Base-by-base conservation (phyloP, 2,797 vertebrate genomes). In the Chromobotia macracanthus region DNA sequence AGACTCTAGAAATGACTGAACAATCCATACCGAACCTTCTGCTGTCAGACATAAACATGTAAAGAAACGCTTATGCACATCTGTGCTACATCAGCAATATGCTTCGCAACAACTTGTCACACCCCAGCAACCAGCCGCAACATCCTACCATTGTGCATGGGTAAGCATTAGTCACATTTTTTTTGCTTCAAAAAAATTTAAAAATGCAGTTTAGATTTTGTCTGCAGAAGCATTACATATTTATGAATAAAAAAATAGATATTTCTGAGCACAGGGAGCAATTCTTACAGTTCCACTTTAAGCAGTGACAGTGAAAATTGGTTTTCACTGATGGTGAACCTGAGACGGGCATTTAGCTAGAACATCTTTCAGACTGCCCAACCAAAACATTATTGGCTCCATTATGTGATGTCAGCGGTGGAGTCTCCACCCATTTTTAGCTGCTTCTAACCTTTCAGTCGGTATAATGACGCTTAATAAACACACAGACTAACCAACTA, bases 311-410 rank as follows among this genome's bases (percentile, higher is more conserved):
- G 51, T 3, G 19, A 23, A 25, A 23, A 41, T 6, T 25, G 70
- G 9, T 25, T 72, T 72, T 0, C n/a, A n/a, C n/a, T n/a, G n/a
- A n/a, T n/a, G 21, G 35, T 72, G 58, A 60, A 72, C 46, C 21
- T 3, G 38, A 73, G 56, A 48, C 5, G 6, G 16, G 16, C 56
- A 12, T 73, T 61, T 48, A 46, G 38, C 38, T 61, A 28, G 5
- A 61, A 70, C 53, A 51, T 51, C 53, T 51, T 55, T 50, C 3
- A 3, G 12, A 25, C n/a, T 18, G 10, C 16, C 19, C 35, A 38
- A 11, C 38, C 28, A 41, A 61, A 73, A 60, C 13, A 61, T 61
- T 9, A 61, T 3, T 0, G 15, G 19, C 53, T 58, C 21, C 15
- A 13, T 44, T 46, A 46, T n/a, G 12, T 11, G 35, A 72, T 3